Evolutionary conservation across 37 sponge, comb jelly and placozoan genomes (phyloP), one percentile per base, ranked within the genome.

Genomic region (Chondrilla cf. caribensis): DNA sequence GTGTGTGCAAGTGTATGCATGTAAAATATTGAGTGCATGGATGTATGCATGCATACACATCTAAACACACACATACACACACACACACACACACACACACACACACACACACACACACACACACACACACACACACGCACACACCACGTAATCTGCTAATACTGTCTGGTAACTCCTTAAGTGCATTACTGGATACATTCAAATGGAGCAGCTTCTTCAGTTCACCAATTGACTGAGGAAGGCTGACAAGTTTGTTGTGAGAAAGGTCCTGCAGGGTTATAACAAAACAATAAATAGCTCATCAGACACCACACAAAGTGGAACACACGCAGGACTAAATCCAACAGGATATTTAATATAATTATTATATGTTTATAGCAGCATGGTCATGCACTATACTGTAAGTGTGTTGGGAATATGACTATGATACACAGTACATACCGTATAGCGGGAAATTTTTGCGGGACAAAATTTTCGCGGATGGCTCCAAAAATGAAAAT

Each of bases 231-330:
- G 88, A 84, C 19, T 38, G 22, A 36, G 91, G 91, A 0, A 89
- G 60, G 55, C 42, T 62, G 41, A 78, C 54, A 21, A 93, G 86
- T 11, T 58, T 66, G 66, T 93, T 93, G 82, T 93, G 82, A 39
- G 92, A 90, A 33, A 90, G 38, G 42, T 93, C 92, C 67, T 84
- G 32, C 22, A 47, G 37, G 22, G 21, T 37, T 18, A 70, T 17
- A 39, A 17, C 14, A 9, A 66, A 25, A 75, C 9, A 14, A 38
- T 11, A 11, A 15, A 14, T 55, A 9, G 77, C 71, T 35, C 5
- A 14, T 38, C 21, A 47, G 40, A 83, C 24, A 83, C n/a, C 15
- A n/a, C n/a, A 70, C 6, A n/a, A n/a, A n/a, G n/a, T n/a, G n/a
- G n/a, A n/a, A n/a, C n/a, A n/a, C n/a, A n/a, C n/a, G n/a, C n/a